phyloP scores from a whole-genome alignment of 2,797 vertebrate species.

The Acomys russatus region DNA sequence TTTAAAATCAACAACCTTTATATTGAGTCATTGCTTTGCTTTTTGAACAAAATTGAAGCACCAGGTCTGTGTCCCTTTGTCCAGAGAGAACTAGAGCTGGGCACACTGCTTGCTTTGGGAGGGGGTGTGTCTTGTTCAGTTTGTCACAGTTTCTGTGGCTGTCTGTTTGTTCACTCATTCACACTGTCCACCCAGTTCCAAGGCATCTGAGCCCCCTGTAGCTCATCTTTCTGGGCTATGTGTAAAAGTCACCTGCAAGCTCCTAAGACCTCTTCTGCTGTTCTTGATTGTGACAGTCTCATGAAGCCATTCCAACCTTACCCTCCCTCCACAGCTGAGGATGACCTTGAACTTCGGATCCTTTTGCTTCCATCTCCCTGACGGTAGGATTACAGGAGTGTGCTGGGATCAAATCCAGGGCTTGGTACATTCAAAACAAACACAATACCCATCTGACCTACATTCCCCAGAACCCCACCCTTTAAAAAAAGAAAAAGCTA shows the following conservation, averaged over 20 bases:
- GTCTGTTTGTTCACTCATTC: neutral
- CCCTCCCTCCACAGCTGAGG: neutral
- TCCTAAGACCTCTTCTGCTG: neutral
- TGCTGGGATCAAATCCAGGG: neutral
- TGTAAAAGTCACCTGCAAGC: neutral
- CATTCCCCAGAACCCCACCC: neutral
- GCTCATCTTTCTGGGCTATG: neutral
- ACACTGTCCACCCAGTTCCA: neutral
- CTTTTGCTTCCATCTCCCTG: neutral
- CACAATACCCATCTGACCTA: neutral
- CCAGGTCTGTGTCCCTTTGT: neutral
- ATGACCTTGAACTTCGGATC: neutral
- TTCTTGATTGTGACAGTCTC: neutral
- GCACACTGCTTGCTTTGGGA: neutral
- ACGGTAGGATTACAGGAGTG: neutral
- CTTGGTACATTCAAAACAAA: neutral
- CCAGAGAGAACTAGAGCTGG: neutral
- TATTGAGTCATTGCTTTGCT: neutral
- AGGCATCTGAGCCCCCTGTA: neutral
- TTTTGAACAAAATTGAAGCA: neutral
- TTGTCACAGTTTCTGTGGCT: neutral
- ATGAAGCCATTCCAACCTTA: too few relatives aligned
- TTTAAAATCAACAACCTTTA: conserved; percentile 2
- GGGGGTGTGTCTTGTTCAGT: neutral
- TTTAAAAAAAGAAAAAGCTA: neutral